Evolutionary conservation across 53 echinoderm and acorn worm species (phyloP), one percentile per base, ranked within the genome.

Genomic region (Luidia sarsii): DNA sequence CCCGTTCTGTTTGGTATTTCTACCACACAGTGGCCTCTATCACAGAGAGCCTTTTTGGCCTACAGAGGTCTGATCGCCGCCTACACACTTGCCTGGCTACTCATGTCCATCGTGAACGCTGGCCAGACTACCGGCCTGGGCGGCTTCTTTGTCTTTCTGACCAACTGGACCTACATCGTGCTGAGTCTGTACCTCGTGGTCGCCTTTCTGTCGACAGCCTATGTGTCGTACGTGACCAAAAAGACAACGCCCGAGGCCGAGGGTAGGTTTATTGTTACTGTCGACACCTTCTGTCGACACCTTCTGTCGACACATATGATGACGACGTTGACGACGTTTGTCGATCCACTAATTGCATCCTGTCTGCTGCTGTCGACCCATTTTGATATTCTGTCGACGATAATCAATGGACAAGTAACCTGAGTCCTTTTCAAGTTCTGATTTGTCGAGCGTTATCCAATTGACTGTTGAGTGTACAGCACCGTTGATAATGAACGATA

Each of bases 71-170:
- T 77, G 46, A n/a, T 77, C 31, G 62, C 77, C 20, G 46, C 31
- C 61, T 77, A 77, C 62, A 59, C 60, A 29, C 15, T 48, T 8
- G 48, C 49, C 7, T 77, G 77, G 77, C 61, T 77, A 9, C 59
- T 62, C 33, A 77, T 77, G 77, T 77, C 77, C 23, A 77, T 61
- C 59, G 77, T 61, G 39, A 77, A 77, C 21, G 77, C 77, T 7
- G 77, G 77, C 18, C 39, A 19, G n/a, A 77, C 77, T 6, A 77
- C 77, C 3, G 61, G 77, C 6, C 45, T 61, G n/a, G 62, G 77
- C 29, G 77, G 77, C 4, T 77, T 77, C 61, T 77, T 77, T 24
- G 77, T 77, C 77, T 77, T 77, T 48, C 48, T 77, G 33, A 77
- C 77, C 46, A 77, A 77, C 77, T 77, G 77, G 77, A 60, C 77